A percentile compares a stretch with the other conserved stretches of the same genome.
phyloP scores from a whole-genome alignment of 2,797 vertebrate genomes.

The Synanceia verrucosa region DNA sequence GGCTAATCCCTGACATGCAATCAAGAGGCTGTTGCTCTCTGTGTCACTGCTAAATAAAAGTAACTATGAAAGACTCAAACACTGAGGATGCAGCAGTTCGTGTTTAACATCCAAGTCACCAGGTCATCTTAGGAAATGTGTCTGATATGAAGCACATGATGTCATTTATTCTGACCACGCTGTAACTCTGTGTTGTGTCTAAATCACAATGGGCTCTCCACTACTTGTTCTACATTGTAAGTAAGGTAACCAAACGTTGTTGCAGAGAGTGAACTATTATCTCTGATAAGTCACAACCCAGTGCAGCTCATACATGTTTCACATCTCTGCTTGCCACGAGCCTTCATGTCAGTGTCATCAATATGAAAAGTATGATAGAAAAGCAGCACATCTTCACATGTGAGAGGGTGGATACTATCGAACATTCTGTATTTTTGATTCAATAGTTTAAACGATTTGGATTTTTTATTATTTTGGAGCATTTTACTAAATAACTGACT shows the following conservation, averaged over 20 bases:
- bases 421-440: too few species aligned
- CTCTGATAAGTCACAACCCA: neutral
- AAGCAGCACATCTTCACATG: neutral
- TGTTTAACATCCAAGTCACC: neutral
- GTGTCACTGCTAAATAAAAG: neutral
- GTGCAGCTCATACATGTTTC: neutral
- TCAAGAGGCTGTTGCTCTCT: neutral
- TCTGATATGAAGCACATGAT: neutral
- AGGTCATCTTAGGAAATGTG: neutral
- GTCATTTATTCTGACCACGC: too few species aligned
- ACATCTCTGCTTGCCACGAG: neutral
- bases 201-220: neutral
- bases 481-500: neutral
- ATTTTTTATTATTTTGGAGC: neutral
- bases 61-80: neutral
- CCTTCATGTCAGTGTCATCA: neutral
- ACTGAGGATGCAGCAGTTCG: neutral
- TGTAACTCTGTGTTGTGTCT: too few species aligned
- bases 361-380: neutral
- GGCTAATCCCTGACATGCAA: constrained; percentile 21
- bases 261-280: too few species aligned
- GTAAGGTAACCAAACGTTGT: neutral
- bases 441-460: neutral
- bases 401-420: neutral
- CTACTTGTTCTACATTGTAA: neutral